Conservation (phyloP, 2,797 vertebrate genomes). For the Alauda arvensis region DNA sequence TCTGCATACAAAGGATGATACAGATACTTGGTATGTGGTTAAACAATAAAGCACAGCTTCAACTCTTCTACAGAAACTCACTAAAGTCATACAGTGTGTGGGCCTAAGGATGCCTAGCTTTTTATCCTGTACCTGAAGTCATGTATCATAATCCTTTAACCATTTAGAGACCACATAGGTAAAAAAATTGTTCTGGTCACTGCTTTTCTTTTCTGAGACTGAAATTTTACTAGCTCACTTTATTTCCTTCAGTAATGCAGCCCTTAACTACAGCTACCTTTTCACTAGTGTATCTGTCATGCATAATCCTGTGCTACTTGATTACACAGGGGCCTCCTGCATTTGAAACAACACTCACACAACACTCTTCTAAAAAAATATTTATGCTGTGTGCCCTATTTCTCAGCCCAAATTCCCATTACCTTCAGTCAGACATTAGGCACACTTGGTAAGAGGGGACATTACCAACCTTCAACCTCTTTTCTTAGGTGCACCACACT, state of each 20-base stretch:
- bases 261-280: neutral
- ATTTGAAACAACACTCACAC: neutral
- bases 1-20: conserved; percentile 3
- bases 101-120: neutral
- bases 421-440: neutral
- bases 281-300: neutral
- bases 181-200: neutral
- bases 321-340: neutral
- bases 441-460: neutral
- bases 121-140: neutral
- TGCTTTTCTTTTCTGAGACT: neutral
- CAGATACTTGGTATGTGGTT: neutral
- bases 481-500: neutral
- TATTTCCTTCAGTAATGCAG: neutral
- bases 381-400: neutral
- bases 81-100: neutral
- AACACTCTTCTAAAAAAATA: neutral
- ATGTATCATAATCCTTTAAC: neutral
- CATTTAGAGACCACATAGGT: neutral
- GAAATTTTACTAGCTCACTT: neutral
- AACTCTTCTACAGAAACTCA: neutral
- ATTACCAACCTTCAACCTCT: neutral
- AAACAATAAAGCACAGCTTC: neutral
- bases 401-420: neutral
- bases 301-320: neutral